Evolutionary conservation across 2,888 invertebrate genomes (phyloP).

Genomic region (Gastrophysa polygoni): DNA sequence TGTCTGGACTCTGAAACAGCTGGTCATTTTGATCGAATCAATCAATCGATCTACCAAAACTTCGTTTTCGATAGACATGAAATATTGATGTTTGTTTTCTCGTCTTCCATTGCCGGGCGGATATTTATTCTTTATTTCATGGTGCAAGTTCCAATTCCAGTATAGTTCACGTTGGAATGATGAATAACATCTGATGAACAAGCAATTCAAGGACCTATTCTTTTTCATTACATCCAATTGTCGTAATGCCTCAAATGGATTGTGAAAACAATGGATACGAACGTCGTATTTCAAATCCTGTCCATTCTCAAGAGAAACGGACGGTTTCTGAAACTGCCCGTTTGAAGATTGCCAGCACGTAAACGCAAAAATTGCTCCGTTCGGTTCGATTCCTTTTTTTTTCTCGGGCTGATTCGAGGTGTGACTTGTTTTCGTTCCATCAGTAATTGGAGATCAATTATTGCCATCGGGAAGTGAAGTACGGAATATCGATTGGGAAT

Average conservation of each 20-base stretch:
- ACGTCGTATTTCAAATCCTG: conserved; percentile 28
- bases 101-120: too few relatives aligned
- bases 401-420: conserved; percentile 41
- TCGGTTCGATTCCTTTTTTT: conserved; percentile 44
- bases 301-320: conserved; percentile 40
- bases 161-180: too few relatives aligned
- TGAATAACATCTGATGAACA: not conserved
- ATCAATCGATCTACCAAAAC: too few relatives aligned
- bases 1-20: too few relatives aligned
- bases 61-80: too few relatives aligned
- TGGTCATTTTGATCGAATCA: too few relatives aligned
- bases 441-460: conserved; percentile 46
- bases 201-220: not conserved
- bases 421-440: conserved; percentile 46
- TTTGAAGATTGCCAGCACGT: conserved; percentile 47
- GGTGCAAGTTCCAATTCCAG: too few relatives aligned
- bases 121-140: too few relatives aligned
- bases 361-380: conserved; percentile 49
- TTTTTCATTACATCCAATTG: not conserved
- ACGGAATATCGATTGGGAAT: conserved; percentile 1
- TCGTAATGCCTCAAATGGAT: conserved; percentile 15
- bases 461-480: conserved; percentile 25
- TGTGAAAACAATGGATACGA: conserved; percentile 25
- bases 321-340: conserved; percentile 29
- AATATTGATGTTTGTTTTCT: too few relatives aligned